phyloP scores from a whole-genome alignment of 1,140 invertebrate genomes.

The Lordiphosa clarofinis region DNA sequence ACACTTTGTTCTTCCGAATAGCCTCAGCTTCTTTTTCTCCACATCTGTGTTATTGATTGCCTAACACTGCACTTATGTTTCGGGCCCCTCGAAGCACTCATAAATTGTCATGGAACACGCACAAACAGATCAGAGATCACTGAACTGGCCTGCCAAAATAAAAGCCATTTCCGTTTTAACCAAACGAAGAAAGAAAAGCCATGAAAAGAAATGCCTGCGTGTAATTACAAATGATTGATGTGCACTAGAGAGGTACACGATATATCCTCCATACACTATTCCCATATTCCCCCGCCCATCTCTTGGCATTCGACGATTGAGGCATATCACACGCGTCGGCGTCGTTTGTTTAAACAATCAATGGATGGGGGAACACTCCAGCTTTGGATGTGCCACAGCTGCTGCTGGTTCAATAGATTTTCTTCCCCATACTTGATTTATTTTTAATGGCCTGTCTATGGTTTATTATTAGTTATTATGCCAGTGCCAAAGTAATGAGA shows the following conservation, averaged over 20 bases:
- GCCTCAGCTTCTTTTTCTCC: not conserved
- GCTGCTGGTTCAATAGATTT: constrained; percentile 23
- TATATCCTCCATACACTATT: not conserved
- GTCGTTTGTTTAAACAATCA: constrained; percentile 49
- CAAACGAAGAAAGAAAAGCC: constrained; percentile 14
- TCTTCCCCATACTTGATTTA: constrained; percentile 32
- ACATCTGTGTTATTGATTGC: not conserved
- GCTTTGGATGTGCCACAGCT: constrained; percentile 28
- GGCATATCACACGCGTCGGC: constrained; percentile 57
- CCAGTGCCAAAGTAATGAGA: constrained; percentile 22
- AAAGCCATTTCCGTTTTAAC: constrained; percentile 61
- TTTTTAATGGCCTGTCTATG: constrained; percentile 44
- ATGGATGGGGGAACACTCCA: constrained; percentile 4
- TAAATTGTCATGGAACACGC: constrained; percentile 48
- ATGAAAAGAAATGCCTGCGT: constrained; percentile 34
- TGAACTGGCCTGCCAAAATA: constrained; percentile 46
- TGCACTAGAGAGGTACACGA: constrained; percentile 23
- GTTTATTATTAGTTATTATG: constrained; percentile 55
- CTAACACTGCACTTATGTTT: constrained; percentile 17
- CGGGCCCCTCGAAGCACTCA: constrained; percentile 22
- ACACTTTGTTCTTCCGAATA: not conserved
- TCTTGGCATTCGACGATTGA: constrained; percentile 50
- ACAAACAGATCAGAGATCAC: constrained; percentile 46
- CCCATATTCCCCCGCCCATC: not conserved
- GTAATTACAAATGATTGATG: constrained; percentile 75